phyloP scores from a whole-genome alignment of 2,888 invertebrate species.

The Hypomecis atomaria region DNA sequence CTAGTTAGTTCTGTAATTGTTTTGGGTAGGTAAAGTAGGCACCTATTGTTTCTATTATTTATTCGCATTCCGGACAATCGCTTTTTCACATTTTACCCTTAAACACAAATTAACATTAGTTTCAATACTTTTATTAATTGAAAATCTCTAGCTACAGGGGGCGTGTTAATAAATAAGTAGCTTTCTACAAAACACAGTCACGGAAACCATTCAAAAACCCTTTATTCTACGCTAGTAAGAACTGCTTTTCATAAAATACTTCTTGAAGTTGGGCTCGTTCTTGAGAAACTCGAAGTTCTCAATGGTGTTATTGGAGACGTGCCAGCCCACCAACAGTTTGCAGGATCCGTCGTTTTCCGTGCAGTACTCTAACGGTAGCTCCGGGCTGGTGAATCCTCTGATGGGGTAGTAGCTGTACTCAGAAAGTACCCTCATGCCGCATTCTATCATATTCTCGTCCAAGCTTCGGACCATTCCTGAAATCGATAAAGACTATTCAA shows the following conservation, averaged over 20 bases:
- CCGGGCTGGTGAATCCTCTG: slow-evolving; percentile 44
- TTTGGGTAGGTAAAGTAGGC: too few relatives aligned
- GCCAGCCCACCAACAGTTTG: slow-evolving; percentile 73
- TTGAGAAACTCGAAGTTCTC: slow-evolving; percentile 75
- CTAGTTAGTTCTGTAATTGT: too few relatives aligned
- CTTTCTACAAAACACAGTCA: neutral
- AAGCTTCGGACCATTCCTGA: slow-evolving; percentile 66
- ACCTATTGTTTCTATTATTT: too few relatives aligned
- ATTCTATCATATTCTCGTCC: slow-evolving; percentile 61
- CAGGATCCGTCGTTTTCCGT: slow-evolving; percentile 65
- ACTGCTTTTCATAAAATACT: slow-evolving; percentile 60
- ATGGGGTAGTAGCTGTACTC: slow-evolving; percentile 74
- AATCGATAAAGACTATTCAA: too few relatives aligned
- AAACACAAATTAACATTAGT: too few relatives aligned
- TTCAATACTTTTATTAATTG: too few relatives aligned
- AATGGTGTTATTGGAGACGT: slow-evolving; percentile 67
- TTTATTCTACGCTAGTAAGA: slow-evolving; percentile 10
- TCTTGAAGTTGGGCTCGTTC: slow-evolving; percentile 66
- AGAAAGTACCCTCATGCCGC: slow-evolving; percentile 66
- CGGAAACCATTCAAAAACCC: neutral
- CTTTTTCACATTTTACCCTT: too few relatives aligned
- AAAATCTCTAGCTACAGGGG: too few relatives aligned
- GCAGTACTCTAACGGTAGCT: slow-evolving; percentile 71
- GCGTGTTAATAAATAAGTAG: neutral
- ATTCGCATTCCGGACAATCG: too few relatives aligned